These are phyloP conservation scores for Stegodyphus dumicola DNA, from an alignment of 1,140 invertebrate genomes.

Conservation along the genomic window DNA sequence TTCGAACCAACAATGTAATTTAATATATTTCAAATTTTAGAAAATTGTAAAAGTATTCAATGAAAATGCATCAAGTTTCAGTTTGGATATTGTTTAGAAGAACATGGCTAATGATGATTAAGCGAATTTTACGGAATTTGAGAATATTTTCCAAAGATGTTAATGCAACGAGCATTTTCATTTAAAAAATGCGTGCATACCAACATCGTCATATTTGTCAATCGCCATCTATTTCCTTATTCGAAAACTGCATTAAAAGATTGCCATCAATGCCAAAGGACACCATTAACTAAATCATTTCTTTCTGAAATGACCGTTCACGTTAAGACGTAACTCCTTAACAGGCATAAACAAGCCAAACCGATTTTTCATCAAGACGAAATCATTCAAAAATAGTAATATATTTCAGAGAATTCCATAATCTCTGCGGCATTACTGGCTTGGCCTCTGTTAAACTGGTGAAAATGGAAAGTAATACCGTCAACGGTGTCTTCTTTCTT, in stretches of 20 bases:
- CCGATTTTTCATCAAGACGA: neutral
- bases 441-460: conserved; percentile 58
- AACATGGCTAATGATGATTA: too few relatives aligned
- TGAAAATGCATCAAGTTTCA: too few relatives aligned
- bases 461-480: conserved; percentile 62
- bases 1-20: too few relatives aligned
- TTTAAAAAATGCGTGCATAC: too few relatives aligned
- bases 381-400: conserved; percentile 61
- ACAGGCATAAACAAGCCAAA: neutral
- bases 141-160: too few relatives aligned
- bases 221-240: neutral
- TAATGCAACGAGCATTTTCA: too few relatives aligned
- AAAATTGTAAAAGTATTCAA: too few relatives aligned
- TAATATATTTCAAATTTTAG: too few relatives aligned
- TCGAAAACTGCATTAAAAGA: neutral
- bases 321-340: neutral
- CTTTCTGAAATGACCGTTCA: neutral
- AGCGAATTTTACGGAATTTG: too few relatives aligned
- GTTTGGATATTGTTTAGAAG: too few relatives aligned
- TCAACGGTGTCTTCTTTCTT: conserved; percentile 62
- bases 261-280: neutral
- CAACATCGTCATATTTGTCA: neutral
- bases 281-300: neutral
- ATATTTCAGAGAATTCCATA: conserved; percentile 62
- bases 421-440: conserved; percentile 56